Conservation (phyloP, 2,797 vertebrate genomes). For the Steatocranus sp. region DNA sequence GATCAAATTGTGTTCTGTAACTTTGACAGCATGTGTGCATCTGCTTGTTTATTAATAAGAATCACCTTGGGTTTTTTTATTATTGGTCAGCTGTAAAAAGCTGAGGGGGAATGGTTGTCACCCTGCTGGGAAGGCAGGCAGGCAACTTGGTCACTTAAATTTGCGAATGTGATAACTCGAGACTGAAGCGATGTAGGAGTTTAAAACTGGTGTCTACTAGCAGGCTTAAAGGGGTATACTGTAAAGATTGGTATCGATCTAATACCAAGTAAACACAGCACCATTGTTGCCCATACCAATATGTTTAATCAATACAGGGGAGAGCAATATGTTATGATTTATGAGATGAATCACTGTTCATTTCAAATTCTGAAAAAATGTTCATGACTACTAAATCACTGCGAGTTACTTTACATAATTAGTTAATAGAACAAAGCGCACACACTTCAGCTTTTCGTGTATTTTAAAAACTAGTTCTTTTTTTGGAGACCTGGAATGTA, state of each 20-base stretch:
- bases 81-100: neutral
- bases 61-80: neutral
- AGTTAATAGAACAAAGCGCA: neutral
- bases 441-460: neutral
- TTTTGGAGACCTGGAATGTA: neutral
- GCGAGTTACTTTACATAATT: neutral
- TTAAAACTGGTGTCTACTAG: neutral
- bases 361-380: neutral
- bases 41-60: neutral
- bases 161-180: neutral
- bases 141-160: neutral
- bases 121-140: neutral
- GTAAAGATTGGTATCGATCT: neutral
- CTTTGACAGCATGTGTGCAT: neutral
- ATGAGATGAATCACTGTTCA: neutral
- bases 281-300: neutral
- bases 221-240: neutral
- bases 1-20: neutral
- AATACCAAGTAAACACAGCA: neutral
- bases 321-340: neutral
- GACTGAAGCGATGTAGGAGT: neutral
- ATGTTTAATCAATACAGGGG: neutral
- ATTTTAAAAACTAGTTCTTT: neutral
- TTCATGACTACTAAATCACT: neutral
- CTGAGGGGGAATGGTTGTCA: neutral